phyloP scores from a whole-genome alignment of 30 jellyfish, hydroid and myxozoan species.

The Catostylus mosaicus region DNA sequence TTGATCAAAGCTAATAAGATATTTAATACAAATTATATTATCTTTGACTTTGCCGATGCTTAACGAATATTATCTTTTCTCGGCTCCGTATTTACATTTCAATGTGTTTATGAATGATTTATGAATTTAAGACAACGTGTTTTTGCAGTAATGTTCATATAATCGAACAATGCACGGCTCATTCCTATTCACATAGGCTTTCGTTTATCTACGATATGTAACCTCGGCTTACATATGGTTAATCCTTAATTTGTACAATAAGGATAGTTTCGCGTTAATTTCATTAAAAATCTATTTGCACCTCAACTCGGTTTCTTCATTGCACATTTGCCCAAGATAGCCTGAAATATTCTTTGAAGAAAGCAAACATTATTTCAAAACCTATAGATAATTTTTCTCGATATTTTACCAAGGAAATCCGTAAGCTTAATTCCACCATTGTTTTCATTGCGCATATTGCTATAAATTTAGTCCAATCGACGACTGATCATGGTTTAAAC shows the following conservation, averaged over 20 bases:
- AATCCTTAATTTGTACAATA: conserved; percentile 63
- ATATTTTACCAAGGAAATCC: background rate
- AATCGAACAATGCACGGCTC: conserved; percentile 21
- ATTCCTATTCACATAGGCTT: conserved; percentile 29
- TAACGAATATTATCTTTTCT: conserved; percentile 1
- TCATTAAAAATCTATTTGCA: conserved; percentile 51
- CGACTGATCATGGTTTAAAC: background rate
- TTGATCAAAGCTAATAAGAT: too few species aligned
- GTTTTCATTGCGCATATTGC: background rate
- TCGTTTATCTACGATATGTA: conserved; percentile 38
- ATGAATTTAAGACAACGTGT: conserved; percentile 38
- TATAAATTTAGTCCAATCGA: background rate
- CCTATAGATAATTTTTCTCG: background rate
- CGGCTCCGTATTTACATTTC: background rate
- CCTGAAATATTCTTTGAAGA: background rate
- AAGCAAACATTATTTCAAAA: background rate
- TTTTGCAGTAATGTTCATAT: conserved; percentile 27
- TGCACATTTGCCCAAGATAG: conserved; percentile 8
- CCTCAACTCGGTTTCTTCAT: background rate
- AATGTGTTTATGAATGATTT: conserved; percentile 7
- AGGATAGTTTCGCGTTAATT: conserved; percentile 42
- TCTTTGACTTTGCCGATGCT: conserved; percentile 9
- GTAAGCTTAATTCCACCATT: background rate
- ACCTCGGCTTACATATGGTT: conserved; percentile 43
- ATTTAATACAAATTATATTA: too few species aligned